Conservation (phyloP, 2,797 vertebrate species). For the Gallinago nigripennis region DNA sequence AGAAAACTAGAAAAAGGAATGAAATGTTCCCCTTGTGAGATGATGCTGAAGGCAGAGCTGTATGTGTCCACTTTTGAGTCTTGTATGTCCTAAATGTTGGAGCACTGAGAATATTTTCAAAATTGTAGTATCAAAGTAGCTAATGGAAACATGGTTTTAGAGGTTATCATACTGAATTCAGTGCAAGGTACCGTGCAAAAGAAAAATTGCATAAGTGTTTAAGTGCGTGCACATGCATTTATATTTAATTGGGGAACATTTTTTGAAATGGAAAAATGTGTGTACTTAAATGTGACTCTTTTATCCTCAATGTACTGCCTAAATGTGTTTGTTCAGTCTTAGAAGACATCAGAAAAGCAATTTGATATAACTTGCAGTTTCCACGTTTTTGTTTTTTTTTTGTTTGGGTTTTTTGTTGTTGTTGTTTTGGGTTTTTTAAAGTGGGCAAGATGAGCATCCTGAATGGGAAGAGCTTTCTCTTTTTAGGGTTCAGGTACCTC, state of each 20-base stretch:
- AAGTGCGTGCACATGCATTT: background rate
- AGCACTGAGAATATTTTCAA: background rate
- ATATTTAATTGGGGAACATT: slow-evolving; percentile 1
- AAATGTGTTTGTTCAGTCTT: background rate
- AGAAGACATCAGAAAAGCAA: background rate
- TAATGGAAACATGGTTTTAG: background rate
- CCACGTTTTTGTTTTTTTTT: no score
- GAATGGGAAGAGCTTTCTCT: background rate
- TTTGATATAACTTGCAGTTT: background rate
- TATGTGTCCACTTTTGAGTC: background rate
- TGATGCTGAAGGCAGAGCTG: background rate
- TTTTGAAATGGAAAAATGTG: background rate
- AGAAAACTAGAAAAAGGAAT: background rate
- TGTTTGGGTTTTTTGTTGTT: no score
- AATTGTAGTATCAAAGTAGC: background rate
- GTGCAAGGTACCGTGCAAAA: background rate
- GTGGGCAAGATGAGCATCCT: background rate
- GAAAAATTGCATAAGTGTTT: background rate
- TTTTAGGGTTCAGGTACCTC: background rate
- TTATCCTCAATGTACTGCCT: background rate
- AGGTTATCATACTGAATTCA: background rate
- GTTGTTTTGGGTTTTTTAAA: background rate
- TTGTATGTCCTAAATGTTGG: background rate
- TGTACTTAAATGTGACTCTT: background rate
- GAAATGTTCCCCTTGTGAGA: background rate